A percentile compares a stretch with the other conserved stretches of the same genome.
phyloP scores from a whole-genome alignment of 2,113 vertebrate genomes.

The Urocynchramus pylzowi region DNA sequence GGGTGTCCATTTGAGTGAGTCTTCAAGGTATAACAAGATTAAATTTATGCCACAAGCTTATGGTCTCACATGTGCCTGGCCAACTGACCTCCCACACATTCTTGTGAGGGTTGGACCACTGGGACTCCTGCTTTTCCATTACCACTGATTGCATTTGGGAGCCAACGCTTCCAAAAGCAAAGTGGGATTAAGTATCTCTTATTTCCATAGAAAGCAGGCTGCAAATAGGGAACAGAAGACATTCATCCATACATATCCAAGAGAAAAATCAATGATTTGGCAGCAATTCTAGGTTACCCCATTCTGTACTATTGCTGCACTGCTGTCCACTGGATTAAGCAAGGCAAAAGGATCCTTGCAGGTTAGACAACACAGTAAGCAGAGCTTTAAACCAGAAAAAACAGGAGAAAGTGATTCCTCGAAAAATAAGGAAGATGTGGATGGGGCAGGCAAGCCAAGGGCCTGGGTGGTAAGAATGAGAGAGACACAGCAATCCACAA shows the following conservation, averaged over 20 bases:
- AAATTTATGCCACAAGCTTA: background rate
- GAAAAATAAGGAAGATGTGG: background rate
- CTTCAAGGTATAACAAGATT: background rate
- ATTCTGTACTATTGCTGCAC: background rate
- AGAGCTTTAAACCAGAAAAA: background rate
- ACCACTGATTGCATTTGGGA: background rate
- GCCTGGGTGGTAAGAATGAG: background rate
- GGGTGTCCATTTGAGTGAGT: background rate
- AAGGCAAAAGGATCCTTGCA: background rate
- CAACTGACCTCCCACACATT: background rate
- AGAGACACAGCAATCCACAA: background rate
- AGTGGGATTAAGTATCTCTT: background rate
- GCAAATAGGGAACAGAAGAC: background rate
- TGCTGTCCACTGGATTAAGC: background rate
- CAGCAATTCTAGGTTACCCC: background rate
- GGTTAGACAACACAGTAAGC: background rate
- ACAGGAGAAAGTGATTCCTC: background rate
- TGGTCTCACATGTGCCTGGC: background rate
- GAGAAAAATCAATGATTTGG: background rate
- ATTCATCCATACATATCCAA: background rate
- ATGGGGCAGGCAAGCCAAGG: background rate
- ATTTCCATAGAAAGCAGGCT: background rate
- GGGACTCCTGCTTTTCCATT: background rate
- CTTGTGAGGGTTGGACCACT: background rate
- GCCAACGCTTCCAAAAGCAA: background rate